Evolutionary conservation across 2,888 invertebrate species (phyloP).

Genomic region (Lycaena phlaeas): DNA sequence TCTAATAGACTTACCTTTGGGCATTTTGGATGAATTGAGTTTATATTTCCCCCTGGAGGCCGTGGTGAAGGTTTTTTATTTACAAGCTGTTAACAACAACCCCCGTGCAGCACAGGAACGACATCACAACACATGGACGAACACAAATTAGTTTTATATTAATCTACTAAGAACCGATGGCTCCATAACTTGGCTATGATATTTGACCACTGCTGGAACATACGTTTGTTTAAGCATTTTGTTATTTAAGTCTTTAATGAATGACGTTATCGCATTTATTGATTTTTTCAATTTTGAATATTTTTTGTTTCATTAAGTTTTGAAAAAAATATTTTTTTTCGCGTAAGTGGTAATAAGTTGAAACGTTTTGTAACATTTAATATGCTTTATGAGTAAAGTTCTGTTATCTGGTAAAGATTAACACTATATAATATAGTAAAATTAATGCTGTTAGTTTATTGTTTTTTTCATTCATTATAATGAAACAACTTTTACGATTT

Average conservation of each 20-base stretch:
- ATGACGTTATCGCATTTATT: slow-evolving; percentile 1
- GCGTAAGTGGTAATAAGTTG: not conserved
- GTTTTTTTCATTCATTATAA: too few species aligned
- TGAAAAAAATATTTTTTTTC: too few species aligned
- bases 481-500: too few species aligned
- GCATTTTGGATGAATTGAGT: slow-evolving; percentile 39
- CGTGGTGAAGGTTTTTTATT: slow-evolving; percentile 30
- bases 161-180: slow-evolving; percentile 24
- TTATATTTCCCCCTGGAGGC: slow-evolving; percentile 30
- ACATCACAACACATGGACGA: slow-evolving; percentile 40
- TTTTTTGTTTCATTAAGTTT: not conserved
- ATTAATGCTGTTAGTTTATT: too few species aligned
- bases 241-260: not conserved
- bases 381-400: too few species aligned
- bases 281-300: too few species aligned
- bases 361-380: too few species aligned
- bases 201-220: slow-evolving; percentile 44
- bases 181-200: slow-evolving; percentile 25
- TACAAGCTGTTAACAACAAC: slow-evolving; percentile 20
- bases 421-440: too few species aligned
- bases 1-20: slow-evolving; percentile 45
- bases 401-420: too few species aligned
- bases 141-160: slow-evolving; percentile 24
- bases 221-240: not conserved
- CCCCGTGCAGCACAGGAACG: slow-evolving; percentile 37